Percentiles rank a stretch among this genome's conserved stretches.
These are phyloP conservation scores for Limnephilus lunatus DNA, from an alignment of 2,888 invertebrate genomes.

Conservation along the genomic window DNA sequence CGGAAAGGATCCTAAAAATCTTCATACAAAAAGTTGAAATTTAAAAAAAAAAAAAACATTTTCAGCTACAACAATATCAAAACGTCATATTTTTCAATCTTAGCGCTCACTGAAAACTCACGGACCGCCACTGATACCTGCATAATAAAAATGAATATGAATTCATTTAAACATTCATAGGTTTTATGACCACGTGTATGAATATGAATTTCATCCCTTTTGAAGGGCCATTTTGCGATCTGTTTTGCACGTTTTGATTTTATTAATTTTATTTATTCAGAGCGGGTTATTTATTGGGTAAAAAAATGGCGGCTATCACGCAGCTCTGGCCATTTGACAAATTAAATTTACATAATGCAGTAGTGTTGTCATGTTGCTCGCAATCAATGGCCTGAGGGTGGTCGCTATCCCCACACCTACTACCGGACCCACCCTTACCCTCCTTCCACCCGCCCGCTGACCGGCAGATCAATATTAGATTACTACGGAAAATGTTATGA, in stretches of 20 bases:
- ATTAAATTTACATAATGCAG: constrained; percentile 59
- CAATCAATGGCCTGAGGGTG: constrained; percentile 24
- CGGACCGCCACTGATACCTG: too few species aligned
- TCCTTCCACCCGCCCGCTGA: not conserved
- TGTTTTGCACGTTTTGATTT: not conserved
- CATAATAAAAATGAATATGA: not conserved
- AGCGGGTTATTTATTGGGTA: not conserved
- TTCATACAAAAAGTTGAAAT: too few species aligned
- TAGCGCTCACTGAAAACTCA: too few species aligned
- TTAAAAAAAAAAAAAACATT: too few species aligned
- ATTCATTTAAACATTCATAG: not conserved
- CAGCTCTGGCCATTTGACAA: constrained; percentile 13
- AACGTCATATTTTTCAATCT: too few species aligned
- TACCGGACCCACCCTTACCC: not conserved
- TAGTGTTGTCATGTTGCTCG: constrained; percentile 52
- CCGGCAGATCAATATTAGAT: not conserved
- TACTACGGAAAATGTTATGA: not conserved
- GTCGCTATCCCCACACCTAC: not conserved
- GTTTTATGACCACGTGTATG: not conserved
- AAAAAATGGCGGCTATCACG: constrained; percentile 2
- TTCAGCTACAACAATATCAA: too few species aligned
- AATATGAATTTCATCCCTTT: not conserved
- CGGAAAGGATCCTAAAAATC: too few species aligned
- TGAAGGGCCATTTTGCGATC: not conserved
- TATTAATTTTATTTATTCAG: not conserved